phyloP scores from a whole-genome alignment of 1,140 invertebrate species.

The Formica selysi region DNA sequence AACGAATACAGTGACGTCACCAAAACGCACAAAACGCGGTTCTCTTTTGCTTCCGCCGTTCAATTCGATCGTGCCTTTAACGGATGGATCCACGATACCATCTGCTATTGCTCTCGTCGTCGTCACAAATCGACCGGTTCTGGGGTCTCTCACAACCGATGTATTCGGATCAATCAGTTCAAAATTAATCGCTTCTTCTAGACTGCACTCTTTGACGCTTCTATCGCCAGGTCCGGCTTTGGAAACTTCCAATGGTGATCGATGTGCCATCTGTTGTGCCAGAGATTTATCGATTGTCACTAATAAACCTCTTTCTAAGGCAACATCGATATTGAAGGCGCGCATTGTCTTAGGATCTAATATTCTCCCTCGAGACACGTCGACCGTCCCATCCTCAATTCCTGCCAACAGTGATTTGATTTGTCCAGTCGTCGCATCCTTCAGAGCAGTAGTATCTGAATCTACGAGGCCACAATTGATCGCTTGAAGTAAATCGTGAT shows the following conservation, averaged over 20 bases:
- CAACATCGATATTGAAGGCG: constrained; percentile 91
- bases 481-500: constrained; percentile 90
- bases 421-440: constrained; percentile 91
- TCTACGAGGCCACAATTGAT: constrained; percentile 92
- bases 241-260: constrained; percentile 69
- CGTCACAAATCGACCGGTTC: constrained; percentile 91
- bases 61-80: constrained; percentile 89
- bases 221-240: constrained; percentile 48
- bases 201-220: constrained; percentile 88
- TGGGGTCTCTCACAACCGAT: constrained; percentile 92
- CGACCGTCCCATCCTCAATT: constrained; percentile 93
- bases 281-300: constrained; percentile 91
- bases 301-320: constrained; percentile 91
- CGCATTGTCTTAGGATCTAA: constrained; percentile 92
- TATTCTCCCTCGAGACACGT: constrained; percentile 91
- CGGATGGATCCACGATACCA: constrained; percentile 90
- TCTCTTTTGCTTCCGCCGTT: constrained; percentile 86
- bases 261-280: constrained; percentile 80
- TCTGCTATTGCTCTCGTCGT: constrained; percentile 91
- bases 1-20: constrained; percentile 90
- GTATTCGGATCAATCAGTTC: constrained; percentile 92
- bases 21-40: constrained; percentile 91
- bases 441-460: constrained; percentile 91
- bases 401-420: constrained; percentile 91
- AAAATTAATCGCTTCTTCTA: constrained; percentile 93